Percentiles rank a stretch among this genome's conserved stretches.
phyloP scores from a whole-genome alignment of 2,113 vertebrate species.

The Echinops telfairi region DNA sequence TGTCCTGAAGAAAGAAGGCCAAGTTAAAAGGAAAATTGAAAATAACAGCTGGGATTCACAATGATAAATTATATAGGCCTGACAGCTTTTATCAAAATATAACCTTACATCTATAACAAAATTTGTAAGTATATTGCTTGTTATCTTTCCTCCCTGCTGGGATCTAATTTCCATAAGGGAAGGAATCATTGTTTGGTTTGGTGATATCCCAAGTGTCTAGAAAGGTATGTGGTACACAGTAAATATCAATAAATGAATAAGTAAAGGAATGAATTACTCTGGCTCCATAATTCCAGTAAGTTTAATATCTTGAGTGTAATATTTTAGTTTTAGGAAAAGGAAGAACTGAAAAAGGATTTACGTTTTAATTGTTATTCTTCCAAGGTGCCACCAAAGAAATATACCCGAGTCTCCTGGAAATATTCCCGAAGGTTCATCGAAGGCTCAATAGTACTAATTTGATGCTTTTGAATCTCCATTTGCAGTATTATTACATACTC shows the following conservation, averaged over 20 bases:
- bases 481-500: constrained; percentile 10
- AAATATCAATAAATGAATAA: background rate
- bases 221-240: too few species aligned
- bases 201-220: too few species aligned
- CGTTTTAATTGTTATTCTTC: constrained; percentile 14
- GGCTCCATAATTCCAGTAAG: background rate
- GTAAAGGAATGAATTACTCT: background rate
- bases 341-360: background rate
- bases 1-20: background rate
- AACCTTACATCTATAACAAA: background rate
- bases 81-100: constrained; percentile 4
- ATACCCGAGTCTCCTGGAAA: constrained; percentile 20
- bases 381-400: background rate
- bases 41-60: background rate
- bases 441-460: constrained; percentile 27
- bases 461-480: background rate
- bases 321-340: background rate
- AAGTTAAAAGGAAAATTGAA: background rate
- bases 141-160: background rate
- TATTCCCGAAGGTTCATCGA: constrained; percentile 12
- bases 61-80: background rate
- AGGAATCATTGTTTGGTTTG: background rate
- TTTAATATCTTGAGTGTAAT: background rate
- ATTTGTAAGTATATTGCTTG: background rate
- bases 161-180: background rate